Base-by-base conservation (phyloP, 2,888 invertebrate species). In the Sericinus montela region DNA sequence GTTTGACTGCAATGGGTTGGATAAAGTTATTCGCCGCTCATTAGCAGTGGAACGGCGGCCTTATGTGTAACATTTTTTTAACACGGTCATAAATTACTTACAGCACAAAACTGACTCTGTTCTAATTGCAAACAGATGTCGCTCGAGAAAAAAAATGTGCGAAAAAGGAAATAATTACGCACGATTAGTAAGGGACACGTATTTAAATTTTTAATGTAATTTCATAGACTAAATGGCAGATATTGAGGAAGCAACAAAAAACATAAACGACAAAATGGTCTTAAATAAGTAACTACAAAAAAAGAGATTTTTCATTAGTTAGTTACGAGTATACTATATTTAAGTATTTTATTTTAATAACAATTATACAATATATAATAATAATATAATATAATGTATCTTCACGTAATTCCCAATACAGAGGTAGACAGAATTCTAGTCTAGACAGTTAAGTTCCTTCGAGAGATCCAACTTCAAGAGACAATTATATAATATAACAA, bases 41-140 rank as follows among this genome's bases (percentile, higher is more conserved):
- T 50, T 50, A 50, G 45, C 37, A 13, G 30, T 30, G 39, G 16
- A 8, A 25, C 40, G 7, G 28, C 30, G 23, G 19, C 45, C 39
- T 44, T 40, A 45, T 34, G 39, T 40, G 50, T 36, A 10, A 32
- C 10, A 10, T 50, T 48, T 47, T n/a, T n/a, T 50, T 45, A 30
- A 29, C 37, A 29, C 40, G 43, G 28, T 41, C 41, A 50, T 50
- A 50, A 50, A 45, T 45, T 41, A 42, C 45, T 45, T 40, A 41
- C 41, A 41, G 48, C 59, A 57, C 59, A 51, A 65, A 72, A 72
- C 72, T 61, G 65, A 75, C 71, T 63, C 58, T 49, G 54, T 49
- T 63, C 65, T 72, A 72, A 78, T 75, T 72, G 64, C 54, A 51
- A 57, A 63, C 73, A 73, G 69, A 71, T 64, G 69, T 64, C 63